Evolutionary conservation across 2,113 vertebrate species (phyloP), one percentile per base, ranked within the genome.

Genomic region (Steatornis caripensis): DNA sequence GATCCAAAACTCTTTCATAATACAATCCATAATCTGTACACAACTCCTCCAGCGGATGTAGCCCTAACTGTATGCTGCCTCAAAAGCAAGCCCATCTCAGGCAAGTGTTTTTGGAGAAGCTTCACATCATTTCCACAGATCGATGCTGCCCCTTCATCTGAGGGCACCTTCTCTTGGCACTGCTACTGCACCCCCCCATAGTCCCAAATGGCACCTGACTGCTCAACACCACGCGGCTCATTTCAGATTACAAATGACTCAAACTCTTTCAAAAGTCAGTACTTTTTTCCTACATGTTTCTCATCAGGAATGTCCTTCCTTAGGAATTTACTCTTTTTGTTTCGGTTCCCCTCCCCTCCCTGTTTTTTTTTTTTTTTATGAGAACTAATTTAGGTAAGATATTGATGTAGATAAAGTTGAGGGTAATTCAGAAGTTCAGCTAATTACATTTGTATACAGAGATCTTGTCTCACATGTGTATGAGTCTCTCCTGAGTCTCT

Each of bases 321-420:
- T 66, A 39, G 26, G 30, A 68, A 39, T 64, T 87, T 65, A 45
- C 10, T 74, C 12, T 48, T 24, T 61, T 61, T 72, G 3, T 45
- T 53, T 37, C 20, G 7, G 19, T 37, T 58, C 8, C 5, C 11
- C 1, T 17, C 21, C 0, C 0, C 2, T 20, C 4, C 1, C 22
- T 24, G 32, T 21, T 10, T 15, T 37, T 30, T n/a, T 51, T 69
- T 21, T 22, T 23, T 49, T 20, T 36, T 15, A 49, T 17, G 17
- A 16, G 74, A 87, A 75, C 0, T 34, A 4, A 34, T 62, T 74
- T 39, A 45, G 9, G 2, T 48, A 49, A 30, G 53, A 45, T 49
- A 22, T 6, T 46, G 3, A 17, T 30, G 83, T 4, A 3, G 8
- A 22, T 41, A 84, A 62, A 20, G 37, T 12, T 16, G 54, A 1